Conservation (phyloP, 2,113 vertebrate genomes). For the Leptobrachium leishanense region DNA sequence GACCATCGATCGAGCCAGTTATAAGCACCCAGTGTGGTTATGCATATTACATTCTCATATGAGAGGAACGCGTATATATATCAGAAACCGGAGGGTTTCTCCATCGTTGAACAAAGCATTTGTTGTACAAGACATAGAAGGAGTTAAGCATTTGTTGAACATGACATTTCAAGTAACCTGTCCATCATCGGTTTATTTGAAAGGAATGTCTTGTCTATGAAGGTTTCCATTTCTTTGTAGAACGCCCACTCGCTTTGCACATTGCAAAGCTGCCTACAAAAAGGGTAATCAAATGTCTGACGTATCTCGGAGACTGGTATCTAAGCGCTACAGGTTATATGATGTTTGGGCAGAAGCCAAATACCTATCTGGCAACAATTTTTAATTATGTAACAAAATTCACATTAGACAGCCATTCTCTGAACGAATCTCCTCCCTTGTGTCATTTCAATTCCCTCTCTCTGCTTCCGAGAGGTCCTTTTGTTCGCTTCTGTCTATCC, state of each 20-base stretch:
- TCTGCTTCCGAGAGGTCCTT: slow-evolving; percentile 5
- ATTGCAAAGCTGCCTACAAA: slow-evolving; percentile 28
- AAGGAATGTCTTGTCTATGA: not conserved
- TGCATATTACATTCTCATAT: too few relatives aligned
- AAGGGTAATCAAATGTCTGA: slow-evolving; percentile 33
- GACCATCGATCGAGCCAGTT: too few relatives aligned
- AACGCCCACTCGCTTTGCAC: slow-evolving; percentile 42
- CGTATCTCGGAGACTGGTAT: not conserved
- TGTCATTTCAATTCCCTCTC: slow-evolving; percentile 9
- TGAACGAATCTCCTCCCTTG: slow-evolving; percentile 7
- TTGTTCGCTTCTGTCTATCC: slow-evolving; percentile 35
- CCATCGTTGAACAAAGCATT: not conserved
- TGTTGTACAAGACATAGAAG: slow-evolving; percentile 27
- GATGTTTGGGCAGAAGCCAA: slow-evolving; percentile 22
- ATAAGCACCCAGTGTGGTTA: too few relatives aligned
- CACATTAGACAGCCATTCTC: not conserved
- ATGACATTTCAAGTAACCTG: slow-evolving; percentile 41
- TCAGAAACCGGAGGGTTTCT: not conserved
- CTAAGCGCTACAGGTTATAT: slow-evolving; percentile 36
- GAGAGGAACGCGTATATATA: too few relatives aligned
- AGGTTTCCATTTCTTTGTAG: slow-evolving; percentile 36
- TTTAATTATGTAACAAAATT: slow-evolving; percentile 33
- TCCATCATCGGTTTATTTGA: slow-evolving; percentile 12
- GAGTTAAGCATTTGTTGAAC: slow-evolving; percentile 45
- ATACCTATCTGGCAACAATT: slow-evolving; percentile 27